Evolutionary conservation across 2,888 invertebrate species (phyloP).

Genomic region (Limnephilus auricula): DNA sequence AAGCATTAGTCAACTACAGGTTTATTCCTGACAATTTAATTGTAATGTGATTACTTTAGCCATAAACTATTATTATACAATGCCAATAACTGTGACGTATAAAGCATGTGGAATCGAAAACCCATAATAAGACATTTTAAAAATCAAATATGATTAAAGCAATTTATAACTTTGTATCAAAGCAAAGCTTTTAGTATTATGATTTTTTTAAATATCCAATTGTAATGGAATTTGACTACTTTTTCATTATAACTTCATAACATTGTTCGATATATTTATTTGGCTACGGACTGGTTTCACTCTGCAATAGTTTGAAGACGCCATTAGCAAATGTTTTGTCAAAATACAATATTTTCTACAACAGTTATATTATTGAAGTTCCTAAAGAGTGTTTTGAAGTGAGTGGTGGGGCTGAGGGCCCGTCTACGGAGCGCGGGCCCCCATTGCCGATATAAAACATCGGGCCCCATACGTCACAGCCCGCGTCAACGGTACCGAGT

Average conservation of each 20-base stretch:
- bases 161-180: neutral
- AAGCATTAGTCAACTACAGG: neutral
- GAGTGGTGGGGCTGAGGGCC: neutral
- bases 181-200: no score
- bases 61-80: neutral
- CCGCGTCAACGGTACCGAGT: conserved; percentile 29
- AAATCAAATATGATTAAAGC: neutral
- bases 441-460: neutral
- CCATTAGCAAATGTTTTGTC: neutral
- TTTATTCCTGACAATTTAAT: neutral
- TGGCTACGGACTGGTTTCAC: neutral
- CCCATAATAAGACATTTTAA: neutral
- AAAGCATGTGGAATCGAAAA: neutral
- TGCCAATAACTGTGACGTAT: neutral
- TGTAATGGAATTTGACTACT: neutral
- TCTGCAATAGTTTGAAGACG: neutral
- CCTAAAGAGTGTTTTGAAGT: neutral
- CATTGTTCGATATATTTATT: neutral
- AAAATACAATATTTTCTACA: neutral
- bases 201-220: neutral
- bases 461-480: conserved; percentile 18
- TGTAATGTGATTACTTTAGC: neutral
- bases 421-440: neutral
- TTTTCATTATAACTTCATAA: no score
- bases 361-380: neutral